phyloP scores from a whole-genome alignment of 2,797 vertebrate species.

The Danio aesculapii region DNA sequence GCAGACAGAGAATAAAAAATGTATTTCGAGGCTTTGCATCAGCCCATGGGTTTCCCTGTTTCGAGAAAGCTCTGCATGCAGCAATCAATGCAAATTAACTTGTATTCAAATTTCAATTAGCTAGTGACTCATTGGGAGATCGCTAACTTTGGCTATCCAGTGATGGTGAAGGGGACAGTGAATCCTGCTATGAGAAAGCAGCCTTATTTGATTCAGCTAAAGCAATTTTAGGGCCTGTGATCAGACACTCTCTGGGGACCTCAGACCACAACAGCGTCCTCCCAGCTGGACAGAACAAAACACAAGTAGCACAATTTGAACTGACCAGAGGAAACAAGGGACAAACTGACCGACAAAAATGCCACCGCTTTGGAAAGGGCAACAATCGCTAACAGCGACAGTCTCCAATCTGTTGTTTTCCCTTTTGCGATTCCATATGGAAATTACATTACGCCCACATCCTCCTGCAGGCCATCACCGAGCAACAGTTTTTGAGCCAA shows the following conservation, averaged over 20 bases:
- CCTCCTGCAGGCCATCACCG: background rate
- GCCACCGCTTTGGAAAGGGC: constrained; percentile 57
- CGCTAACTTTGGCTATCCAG: constrained; percentile 12
- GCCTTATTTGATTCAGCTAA: constrained; percentile 36
- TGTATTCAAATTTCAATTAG: constrained; percentile 30
- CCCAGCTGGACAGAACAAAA: constrained; percentile 34
- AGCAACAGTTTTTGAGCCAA: constrained; percentile 29
- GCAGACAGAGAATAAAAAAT: constrained; percentile 40
- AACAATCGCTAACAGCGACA: constrained; percentile 47
- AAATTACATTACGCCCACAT: constrained; percentile 43
- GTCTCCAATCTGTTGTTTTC: constrained; percentile 47
- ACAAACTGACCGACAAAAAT: constrained; percentile 50
- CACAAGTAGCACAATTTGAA: constrained; percentile 42
- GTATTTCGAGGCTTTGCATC: constrained; percentile 46
- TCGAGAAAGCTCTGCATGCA: constrained; percentile 21
- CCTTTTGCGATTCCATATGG: constrained; percentile 34
- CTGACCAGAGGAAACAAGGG: constrained; percentile 46
- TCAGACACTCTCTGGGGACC: constrained; percentile 41
- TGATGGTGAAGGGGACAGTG: background rate
- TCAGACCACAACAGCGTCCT: constrained; percentile 42
- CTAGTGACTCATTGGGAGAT: constrained; percentile 4
- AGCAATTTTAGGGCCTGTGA: constrained; percentile 41
- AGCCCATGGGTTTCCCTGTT: constrained; percentile 14
- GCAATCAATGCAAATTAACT: constrained; percentile 47
- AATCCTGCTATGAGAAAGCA: constrained; percentile 5